These are phyloP conservation scores for Percopsis omiscomaycus DNA, from an alignment of 2,797 vertebrate species.

Conservation along the genomic window DNA sequence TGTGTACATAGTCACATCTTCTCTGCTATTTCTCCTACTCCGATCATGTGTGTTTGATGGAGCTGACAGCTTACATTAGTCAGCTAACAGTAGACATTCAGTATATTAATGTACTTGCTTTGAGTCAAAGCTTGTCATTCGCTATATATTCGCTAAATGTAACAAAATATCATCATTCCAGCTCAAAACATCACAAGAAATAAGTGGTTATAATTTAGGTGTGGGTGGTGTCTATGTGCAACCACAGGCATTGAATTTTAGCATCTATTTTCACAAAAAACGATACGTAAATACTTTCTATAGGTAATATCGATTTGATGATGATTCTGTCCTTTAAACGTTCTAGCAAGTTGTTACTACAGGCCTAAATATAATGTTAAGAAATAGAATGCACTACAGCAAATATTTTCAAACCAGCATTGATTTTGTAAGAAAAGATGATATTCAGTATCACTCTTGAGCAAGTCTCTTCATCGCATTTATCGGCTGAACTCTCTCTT, in stretches of 20 bases:
- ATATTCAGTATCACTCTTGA: slow-evolving; percentile 29
- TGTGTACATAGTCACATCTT: neutral
- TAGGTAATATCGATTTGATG: slow-evolving; percentile 11
- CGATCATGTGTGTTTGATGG: slow-evolving; percentile 4
- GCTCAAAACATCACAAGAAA: too few relatives aligned
- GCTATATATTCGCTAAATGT: too few relatives aligned
- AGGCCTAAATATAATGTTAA: neutral
- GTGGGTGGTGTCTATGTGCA: too few relatives aligned
- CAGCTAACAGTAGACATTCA: too few relatives aligned
- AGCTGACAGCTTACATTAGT: slow-evolving; percentile 37
- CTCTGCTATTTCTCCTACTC: slow-evolving; percentile 2
- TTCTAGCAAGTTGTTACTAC: neutral
- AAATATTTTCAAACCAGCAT: slow-evolving; percentile 3
- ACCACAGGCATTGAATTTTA: too few relatives aligned
- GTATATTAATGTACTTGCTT: too few relatives aligned
- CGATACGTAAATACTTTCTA: neutral
- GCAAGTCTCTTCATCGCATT: neutral
- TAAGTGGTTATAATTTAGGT: too few relatives aligned
- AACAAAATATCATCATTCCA: too few relatives aligned
- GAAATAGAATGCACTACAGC: too few relatives aligned
- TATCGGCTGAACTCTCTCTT: slow-evolving; percentile 22
- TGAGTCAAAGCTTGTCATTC: too few relatives aligned
- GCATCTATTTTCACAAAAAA: too few relatives aligned
- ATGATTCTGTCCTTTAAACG: neutral
- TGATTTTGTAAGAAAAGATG: slow-evolving; percentile 24